These are phyloP conservation scores for Cyclophora albipunctata DNA, from an alignment of 2,888 invertebrate genomes.

Conservation along the genomic window DNA sequence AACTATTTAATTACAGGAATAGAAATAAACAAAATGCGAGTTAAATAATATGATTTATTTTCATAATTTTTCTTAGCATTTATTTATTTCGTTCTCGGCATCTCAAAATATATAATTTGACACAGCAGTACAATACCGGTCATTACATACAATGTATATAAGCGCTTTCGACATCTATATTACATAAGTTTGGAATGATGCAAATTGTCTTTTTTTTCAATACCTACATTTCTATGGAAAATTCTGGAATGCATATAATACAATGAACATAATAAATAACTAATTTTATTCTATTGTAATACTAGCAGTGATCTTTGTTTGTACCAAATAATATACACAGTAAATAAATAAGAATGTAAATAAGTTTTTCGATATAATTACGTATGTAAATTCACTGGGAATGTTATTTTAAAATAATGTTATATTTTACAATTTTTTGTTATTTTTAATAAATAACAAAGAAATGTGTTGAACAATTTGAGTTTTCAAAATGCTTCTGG, in stretches of 20 bases:
- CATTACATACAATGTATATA: conserved; percentile 54
- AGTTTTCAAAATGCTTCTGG: too few species aligned
- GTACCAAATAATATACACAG: too few species aligned
- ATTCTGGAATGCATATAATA: conserved; percentile 47
- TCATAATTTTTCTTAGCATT: conserved; percentile 74
- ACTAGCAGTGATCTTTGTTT: conserved; percentile 5
- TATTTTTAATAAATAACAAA: too few species aligned
- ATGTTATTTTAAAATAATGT: too few species aligned
- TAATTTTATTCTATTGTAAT: conserved; percentile 1
- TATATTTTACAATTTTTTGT: too few species aligned
- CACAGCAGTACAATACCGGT: conserved; percentile 59
- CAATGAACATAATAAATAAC: conserved; percentile 18
- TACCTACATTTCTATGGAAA: conserved; percentile 24
- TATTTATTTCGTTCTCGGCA: conserved; percentile 73
- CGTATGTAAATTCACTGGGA: too few species aligned
- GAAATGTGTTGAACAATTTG: too few species aligned
- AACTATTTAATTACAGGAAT: background rate
- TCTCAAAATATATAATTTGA: conserved; percentile 67
- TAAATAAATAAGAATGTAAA: too few species aligned
- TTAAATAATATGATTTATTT: conserved; percentile 76
- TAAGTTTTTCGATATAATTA: conserved; percentile 7
- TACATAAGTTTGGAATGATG: conserved; percentile 55
- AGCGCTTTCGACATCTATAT: conserved; percentile 58
- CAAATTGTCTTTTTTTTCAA: conserved; percentile 39
- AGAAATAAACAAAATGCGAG: conserved; percentile 49